Evolutionary conservation across 2,888 invertebrate species (phyloP).

Genomic region (Apodemia duryi): DNA sequence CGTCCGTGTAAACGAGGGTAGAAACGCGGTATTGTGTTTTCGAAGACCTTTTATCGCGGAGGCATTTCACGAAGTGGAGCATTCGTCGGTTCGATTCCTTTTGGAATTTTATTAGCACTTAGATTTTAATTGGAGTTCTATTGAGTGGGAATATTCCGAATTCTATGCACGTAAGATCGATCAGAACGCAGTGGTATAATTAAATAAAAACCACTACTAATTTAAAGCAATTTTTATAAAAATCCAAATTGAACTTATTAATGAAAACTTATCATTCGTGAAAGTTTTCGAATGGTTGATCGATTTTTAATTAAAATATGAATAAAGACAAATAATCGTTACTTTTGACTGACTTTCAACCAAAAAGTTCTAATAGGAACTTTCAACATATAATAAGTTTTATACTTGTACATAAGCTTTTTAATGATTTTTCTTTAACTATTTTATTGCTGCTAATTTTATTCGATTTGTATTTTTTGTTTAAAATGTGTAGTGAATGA

Average conservation of each 20-base stretch:
- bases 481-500: too few relatives aligned
- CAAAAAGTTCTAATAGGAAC: neutral
- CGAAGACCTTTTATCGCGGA: constrained; percentile 75
- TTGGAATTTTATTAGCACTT: constrained; percentile 71
- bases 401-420: too few relatives aligned
- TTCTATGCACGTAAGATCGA: constrained; percentile 30
- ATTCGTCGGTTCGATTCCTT: constrained; percentile 70
- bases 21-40: constrained; percentile 73
- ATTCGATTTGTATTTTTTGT: too few relatives aligned
- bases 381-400: too few relatives aligned
- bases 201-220: constrained; percentile 19
- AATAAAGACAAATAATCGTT: neutral
- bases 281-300: neutral
- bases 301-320: neutral
- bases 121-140: constrained; percentile 69
- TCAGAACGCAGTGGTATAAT: constrained; percentile 18
- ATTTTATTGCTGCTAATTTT: too few relatives aligned
- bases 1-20: constrained; percentile 54
- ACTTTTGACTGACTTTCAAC: neutral
- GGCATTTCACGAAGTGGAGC: constrained; percentile 68
- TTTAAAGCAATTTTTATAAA: neutral
- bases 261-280: neutral
- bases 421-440: too few relatives aligned
- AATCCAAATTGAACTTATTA: neutral
- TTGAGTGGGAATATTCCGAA: constrained; percentile 43